Conservation (phyloP, 2,888 invertebrate genomes). For the Theretra japonica region DNA sequence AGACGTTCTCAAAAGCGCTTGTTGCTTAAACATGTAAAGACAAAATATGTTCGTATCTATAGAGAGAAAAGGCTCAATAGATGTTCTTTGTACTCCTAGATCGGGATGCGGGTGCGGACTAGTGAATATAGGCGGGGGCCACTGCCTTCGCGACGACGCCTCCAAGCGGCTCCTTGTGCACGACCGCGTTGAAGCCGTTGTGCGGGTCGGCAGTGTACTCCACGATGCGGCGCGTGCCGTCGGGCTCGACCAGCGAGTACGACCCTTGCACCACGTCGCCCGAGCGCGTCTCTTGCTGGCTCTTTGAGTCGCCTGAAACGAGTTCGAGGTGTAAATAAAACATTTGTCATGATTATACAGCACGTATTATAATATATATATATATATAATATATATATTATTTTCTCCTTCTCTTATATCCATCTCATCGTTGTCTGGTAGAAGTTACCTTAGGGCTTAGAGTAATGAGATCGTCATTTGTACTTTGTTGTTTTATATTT, state of each 20-base stretch:
- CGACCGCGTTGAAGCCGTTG: conserved; percentile 88
- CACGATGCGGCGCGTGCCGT: conserved; percentile 86
- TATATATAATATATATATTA: no score
- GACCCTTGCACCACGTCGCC: conserved; percentile 88
- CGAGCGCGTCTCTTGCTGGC: conserved; percentile 81
- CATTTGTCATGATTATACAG: no score
- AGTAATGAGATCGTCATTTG: no score
- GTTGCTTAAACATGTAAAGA: neutral
- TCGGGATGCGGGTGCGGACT: conserved; percentile 48
- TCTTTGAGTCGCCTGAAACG: conserved; percentile 75
- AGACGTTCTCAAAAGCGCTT: neutral
- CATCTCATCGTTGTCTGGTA: no score
- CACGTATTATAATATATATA: no score
- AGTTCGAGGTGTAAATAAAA: neutral
- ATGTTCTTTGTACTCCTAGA: conserved; percentile 34
- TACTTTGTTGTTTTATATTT: no score
- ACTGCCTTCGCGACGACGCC: conserved; percentile 74
- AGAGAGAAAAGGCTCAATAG: neutral
- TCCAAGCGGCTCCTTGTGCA: conserved; percentile 85
- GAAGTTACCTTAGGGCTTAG: no score
- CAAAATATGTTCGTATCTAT: neutral
- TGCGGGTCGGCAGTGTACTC: conserved; percentile 88
- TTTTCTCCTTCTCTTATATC: no score
- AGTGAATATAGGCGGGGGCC: conserved; percentile 65
- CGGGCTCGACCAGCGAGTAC: conserved; percentile 87